Percentiles rank a stretch among this genome's conserved stretches.
Evolutionary conservation across 2,113 vertebrate genomes (phyloP).

Genomic region (Anser cygnoides): DNA sequence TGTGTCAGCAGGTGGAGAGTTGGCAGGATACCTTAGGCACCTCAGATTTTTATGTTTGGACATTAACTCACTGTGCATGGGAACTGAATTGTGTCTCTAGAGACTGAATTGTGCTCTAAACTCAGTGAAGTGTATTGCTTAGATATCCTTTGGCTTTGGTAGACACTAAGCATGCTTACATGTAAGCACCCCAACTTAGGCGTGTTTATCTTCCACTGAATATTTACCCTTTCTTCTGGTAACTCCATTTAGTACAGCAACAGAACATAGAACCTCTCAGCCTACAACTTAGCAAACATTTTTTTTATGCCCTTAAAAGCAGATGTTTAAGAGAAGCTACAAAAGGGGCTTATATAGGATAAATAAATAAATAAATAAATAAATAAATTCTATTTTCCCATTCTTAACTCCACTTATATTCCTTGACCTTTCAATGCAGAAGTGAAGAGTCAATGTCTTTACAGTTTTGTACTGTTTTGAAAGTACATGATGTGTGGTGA

Average conservation of each 20-base stretch:
- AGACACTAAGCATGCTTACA: neutral
- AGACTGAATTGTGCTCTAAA: neutral
- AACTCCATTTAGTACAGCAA: neutral
- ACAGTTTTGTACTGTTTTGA: neutral
- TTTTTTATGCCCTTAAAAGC: neutral
- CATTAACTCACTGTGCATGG: neutral
- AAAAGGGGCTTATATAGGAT: neutral
- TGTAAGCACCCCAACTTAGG: neutral
- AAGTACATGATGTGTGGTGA: neutral
- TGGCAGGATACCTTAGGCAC: neutral
- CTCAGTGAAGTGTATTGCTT: neutral
- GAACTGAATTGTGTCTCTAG: neutral
- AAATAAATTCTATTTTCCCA: neutral
- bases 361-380: neutral
- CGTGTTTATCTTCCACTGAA: neutral
- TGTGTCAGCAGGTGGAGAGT: neutral
- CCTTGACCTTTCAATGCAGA: neutral
- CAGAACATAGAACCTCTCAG: neutral
- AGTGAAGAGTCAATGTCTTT: neutral
- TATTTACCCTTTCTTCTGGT: neutral
- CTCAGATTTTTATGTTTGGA: neutral
- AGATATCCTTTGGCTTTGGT: neutral
- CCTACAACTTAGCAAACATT: neutral
- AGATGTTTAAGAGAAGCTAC: neutral
- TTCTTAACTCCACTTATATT: neutral